Percentiles rank a stretch among this genome's conserved stretches.
Evolutionary conservation across 1,140 invertebrate genomes (phyloP).

Genomic region (Megathymus violae): DNA sequence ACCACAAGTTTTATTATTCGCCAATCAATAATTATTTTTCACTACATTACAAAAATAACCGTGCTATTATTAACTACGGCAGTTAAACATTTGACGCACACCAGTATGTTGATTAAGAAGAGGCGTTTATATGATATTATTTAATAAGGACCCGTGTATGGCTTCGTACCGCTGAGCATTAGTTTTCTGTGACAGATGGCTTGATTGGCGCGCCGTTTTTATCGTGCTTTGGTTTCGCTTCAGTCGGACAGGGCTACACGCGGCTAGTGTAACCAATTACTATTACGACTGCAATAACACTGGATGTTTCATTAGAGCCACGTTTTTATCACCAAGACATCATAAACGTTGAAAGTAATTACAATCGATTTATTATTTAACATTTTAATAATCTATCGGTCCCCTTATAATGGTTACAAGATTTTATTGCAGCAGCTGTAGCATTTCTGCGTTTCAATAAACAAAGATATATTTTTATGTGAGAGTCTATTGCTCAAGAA

Average conservation of each 20-base stretch:
- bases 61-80: not conserved
- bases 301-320: not conserved
- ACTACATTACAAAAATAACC: not conserved
- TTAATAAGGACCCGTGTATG: slow-evolving; percentile 25
- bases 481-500: too few relatives aligned
- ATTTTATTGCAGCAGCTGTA: too few relatives aligned
- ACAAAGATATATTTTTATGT: too few relatives aligned
- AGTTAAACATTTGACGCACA: slow-evolving; percentile 11
- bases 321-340: not conserved
- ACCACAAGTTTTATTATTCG: too few relatives aligned
- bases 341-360: not conserved
- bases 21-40: too few relatives aligned
- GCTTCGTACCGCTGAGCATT: slow-evolving; percentile 30
- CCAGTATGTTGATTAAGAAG: slow-evolving; percentile 6
- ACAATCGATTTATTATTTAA: not conserved
- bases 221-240: slow-evolving; percentile 56
- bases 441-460: too few relatives aligned
- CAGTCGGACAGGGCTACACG: slow-evolving; percentile 38
- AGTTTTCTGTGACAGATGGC: slow-evolving; percentile 33
- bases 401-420: too few relatives aligned
- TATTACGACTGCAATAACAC: not conserved
- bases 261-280: slow-evolving; percentile 39
- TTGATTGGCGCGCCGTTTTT: slow-evolving; percentile 48
- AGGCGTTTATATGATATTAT: slow-evolving; percentile 8
- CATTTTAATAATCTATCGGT: too few relatives aligned